Evolutionary conservation across 2,797 vertebrate genomes (phyloP), one percentile per base, ranked within the genome.

Genomic region (Melanotaenia pygmaea): DNA sequence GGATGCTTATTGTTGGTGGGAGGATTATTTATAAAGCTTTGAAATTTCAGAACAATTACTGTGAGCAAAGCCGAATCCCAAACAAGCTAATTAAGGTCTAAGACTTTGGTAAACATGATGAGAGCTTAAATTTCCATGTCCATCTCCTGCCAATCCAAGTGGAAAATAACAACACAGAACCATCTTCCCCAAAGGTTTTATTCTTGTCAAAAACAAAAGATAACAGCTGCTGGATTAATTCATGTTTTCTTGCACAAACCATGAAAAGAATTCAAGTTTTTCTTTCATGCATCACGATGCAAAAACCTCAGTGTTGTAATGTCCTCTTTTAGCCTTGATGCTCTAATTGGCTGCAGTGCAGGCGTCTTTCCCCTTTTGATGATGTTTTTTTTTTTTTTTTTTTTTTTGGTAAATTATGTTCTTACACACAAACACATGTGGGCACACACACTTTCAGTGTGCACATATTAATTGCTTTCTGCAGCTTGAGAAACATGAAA

Each of bases 381-480:
- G 14, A 1, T 45, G 6, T 58, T 62, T 11, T 54, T 37, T 22
- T 26, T 64, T 22, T 54, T 14, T 53, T 57, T 63, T 43, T n/a
- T n/a, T n/a, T n/a, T n/a, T n/a, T n/a, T n/a, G n/a, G 28, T 22
- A n/a, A 65, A 65, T 13, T 53, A 10, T 24, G 18, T 45, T 45
- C 61, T 18, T 45, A 14, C 20, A 51, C 32, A 74, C 58, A 76
- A 67, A 67, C 57, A 74, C 34, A 40, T 12, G 18, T 7, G 35
- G 8, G 37, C 35, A 43, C 53, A 57, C 71, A 51, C 64, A 37
- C 37, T 10, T 60, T 47, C 59, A 74, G 5, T 50, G 35, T 54
- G 1, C 70, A 30, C 11, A 38, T 53, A 67, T 64, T 80, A 79
- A 84, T 79, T 80, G 56, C 35, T 56, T 68, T 65, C 37, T 79